Evolutionary conservation across 2,797 vertebrate species (phyloP), one percentile per base, ranked within the genome.

Genomic region (Amphiprion clarkii): DNA sequence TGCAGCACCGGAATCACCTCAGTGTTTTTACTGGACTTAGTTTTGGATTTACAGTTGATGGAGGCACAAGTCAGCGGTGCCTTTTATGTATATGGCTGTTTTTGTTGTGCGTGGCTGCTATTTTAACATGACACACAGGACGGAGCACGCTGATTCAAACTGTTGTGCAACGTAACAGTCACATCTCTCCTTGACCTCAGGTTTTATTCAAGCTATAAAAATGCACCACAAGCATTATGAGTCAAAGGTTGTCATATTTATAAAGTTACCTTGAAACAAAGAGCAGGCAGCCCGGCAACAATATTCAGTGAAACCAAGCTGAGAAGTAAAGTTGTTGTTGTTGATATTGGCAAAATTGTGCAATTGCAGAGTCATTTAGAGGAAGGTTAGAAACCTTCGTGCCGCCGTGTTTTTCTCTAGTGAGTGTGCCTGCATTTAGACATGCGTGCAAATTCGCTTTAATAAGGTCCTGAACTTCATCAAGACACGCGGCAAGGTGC

Each of bases 401-500:
- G 8, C 33, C 10, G 8, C 8, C 33, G 8, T 36, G 33, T 44
- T 74, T 78, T 51, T 17, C 25, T 71, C 3, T 57, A 68, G 55
- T 5, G 16, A 62, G 19, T 14, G 33, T 9, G 8, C 59, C 56
- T 55, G 31, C 73, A 52, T 85, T 81, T 71, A 76, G 57, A 70
- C 67, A 7, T 65, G 55, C 29, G 52, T 81, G 60, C 14, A 33
- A 76, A 70, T 82, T 85, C 55, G 65, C 70, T 88, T 81, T 87
- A 89, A 89, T 86, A 87, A 88, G 85, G 85, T 89, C 74, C 79
- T 78, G 82, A 84, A 91, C 87, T 90, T 89, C 87, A 92, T 92
- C 85, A 89, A 90, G 85, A 88, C 81, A 60, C 85, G 23, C 83
- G 16, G 56, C 85, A 71, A 71, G 89, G 67, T 19, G 64, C 82